Evolutionary conservation across 2,113 vertebrate species (phyloP).

Genomic region (Phycodurus eques): DNA sequence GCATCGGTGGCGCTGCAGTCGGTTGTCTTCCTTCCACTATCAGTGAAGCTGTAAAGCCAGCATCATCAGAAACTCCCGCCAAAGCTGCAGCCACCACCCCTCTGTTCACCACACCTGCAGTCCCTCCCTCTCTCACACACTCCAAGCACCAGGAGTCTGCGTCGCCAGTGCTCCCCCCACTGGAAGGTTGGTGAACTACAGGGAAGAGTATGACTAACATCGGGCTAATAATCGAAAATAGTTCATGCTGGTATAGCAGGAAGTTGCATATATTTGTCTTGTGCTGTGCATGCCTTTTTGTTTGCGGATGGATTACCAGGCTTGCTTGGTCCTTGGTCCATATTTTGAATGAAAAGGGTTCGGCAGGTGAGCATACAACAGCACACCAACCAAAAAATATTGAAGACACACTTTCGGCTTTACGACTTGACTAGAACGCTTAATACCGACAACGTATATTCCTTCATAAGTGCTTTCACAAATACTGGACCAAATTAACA

Average conservation of each 20-base stretch:
- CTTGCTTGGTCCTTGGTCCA: constrained; percentile 41
- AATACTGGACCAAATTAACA: constrained; percentile 25
- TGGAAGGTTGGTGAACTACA: constrained; percentile 80
- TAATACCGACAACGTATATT: background rate
- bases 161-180: constrained; percentile 67
- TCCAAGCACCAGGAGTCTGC: constrained; percentile 70
- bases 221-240: constrained; percentile 38
- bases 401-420: background rate
- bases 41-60: constrained; percentile 19
- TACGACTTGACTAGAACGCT: background rate
- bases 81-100: constrained; percentile 33
- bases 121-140: constrained; percentile 65
- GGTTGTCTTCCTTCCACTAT: constrained; percentile 21
- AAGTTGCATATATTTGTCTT: constrained; percentile 44
- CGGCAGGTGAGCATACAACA: constrained; percentile 26
- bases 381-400: background rate
- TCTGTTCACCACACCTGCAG: constrained; percentile 61
- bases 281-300: constrained; percentile 59
- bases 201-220: constrained; percentile 59
- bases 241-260: constrained; percentile 35
- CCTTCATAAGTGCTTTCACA: background rate
- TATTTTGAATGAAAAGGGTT: constrained; percentile 41
- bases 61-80: constrained; percentile 14
- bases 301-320: constrained; percentile 42
- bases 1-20: background rate